A percentile compares a stretch with the other conserved stretches of the same genome.
Conservation (phyloP, 1,140 invertebrate species). For the Aphelinus atriplicis region DNA sequence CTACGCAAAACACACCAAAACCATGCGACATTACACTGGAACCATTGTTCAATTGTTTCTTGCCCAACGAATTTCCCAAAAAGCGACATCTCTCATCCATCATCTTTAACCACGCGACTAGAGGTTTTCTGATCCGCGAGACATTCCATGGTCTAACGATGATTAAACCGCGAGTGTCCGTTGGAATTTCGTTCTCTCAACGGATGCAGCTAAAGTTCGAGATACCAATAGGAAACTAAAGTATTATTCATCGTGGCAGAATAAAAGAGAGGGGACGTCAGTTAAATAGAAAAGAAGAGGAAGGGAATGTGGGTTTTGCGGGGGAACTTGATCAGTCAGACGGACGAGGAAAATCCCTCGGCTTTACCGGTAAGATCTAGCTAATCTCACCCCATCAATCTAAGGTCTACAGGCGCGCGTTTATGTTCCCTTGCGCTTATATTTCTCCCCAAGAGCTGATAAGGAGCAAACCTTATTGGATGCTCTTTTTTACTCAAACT, state of each 20-base stretch:
- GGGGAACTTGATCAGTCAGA: slow-evolving; percentile 48
- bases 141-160: too few species aligned
- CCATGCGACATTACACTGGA: not conserved
- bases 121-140: too few species aligned
- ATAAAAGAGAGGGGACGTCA: not conserved
- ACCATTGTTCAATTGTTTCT: too few species aligned
- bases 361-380: slow-evolving; percentile 49
- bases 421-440: slow-evolving; percentile 41
- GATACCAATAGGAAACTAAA: too few species aligned
- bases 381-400: slow-evolving; percentile 61
- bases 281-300: slow-evolving; percentile 40
- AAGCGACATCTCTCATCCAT: too few species aligned
- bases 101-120: too few species aligned
- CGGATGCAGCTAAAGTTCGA: too few species aligned
- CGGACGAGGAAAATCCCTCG: slow-evolving; percentile 52
- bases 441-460: slow-evolving; percentile 37
- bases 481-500: slow-evolving; percentile 6
- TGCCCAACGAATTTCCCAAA: too few species aligned
- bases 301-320: slow-evolving; percentile 36
- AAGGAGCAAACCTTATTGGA: slow-evolving; percentile 32
- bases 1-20: not conserved
- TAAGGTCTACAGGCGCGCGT: slow-evolving; percentile 47
- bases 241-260: not conserved
- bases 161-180: too few species aligned
- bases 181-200: too few species aligned